Conservation (phyloP, 2,888 invertebrate genomes). For the Harmothoe impar region DNA sequence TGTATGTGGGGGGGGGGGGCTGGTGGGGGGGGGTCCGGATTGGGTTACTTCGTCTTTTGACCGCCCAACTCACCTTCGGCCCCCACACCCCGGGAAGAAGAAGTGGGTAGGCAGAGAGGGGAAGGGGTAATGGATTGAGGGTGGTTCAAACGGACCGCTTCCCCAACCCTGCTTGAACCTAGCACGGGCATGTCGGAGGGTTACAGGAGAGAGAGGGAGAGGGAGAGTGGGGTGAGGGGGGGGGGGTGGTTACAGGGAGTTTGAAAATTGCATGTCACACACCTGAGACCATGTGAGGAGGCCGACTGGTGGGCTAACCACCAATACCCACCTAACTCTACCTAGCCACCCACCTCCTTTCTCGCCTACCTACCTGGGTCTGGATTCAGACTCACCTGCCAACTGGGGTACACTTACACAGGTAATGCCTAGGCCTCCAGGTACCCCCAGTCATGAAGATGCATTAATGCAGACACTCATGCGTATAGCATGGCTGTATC, state of each 20-base stretch:
- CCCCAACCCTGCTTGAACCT: not conserved
- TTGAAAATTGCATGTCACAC: conserved; percentile 44
- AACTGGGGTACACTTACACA: not conserved
- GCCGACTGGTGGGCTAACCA: not conserved
- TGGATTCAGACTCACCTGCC: conserved; percentile 5
- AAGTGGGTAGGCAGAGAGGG: not conserved
- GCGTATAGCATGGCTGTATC: too few relatives aligned
- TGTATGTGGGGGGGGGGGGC: not conserved
- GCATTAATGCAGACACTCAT: not conserved
- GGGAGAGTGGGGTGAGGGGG: too few relatives aligned
- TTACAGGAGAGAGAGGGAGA: too few relatives aligned
- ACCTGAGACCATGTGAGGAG: not conserved
- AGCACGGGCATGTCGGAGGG: not conserved
- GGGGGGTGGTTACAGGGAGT: not conserved
- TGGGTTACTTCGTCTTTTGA: conserved; percentile 48
- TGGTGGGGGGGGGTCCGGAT: not conserved
- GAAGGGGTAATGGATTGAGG: conserved; percentile 11
- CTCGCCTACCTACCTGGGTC: not conserved
- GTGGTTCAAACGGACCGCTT: conserved; percentile 39
- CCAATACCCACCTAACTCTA: not conserved
- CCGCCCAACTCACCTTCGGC: conserved; percentile 13
- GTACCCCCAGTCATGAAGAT: not conserved
- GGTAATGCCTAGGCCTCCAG: not conserved
- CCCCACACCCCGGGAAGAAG: not conserved
- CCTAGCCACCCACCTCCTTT: too few relatives aligned